Conservation (phyloP, 2,113 vertebrate species). For the Pituophis catenifer region DNA sequence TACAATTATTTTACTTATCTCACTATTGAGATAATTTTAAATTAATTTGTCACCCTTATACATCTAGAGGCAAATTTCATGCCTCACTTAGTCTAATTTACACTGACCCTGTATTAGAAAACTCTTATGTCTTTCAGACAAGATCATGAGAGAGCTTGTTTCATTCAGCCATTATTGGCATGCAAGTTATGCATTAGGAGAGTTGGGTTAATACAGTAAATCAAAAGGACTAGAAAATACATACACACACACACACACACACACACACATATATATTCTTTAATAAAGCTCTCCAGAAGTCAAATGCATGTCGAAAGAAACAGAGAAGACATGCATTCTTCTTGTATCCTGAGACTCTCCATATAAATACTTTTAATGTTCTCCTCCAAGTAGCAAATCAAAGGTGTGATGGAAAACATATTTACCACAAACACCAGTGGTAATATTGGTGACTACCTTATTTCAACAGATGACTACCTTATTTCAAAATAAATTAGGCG, state of each 20-base stretch:
- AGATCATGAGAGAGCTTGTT: background rate
- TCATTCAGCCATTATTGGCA: background rate
- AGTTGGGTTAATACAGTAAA: background rate
- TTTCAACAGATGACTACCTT: conserved; percentile 5
- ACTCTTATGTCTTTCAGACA: background rate
- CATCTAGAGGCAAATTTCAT: background rate
- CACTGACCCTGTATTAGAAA: background rate
- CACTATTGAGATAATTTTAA: background rate
- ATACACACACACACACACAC: too few relatives aligned
- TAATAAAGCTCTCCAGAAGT: too few relatives aligned
- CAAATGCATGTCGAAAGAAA: too few relatives aligned
- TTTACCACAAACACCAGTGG: background rate
- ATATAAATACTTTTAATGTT: background rate
- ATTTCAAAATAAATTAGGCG: conserved; percentile 7
- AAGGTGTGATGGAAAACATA: conserved; percentile 12
- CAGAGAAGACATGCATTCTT: too few relatives aligned
- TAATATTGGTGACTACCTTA: background rate
- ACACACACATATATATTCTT: too few relatives aligned
- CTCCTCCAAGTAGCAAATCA: background rate
- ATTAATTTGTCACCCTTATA: background rate
- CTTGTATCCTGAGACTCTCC: too few relatives aligned
- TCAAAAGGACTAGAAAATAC: background rate
- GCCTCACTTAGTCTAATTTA: background rate
- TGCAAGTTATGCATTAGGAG: background rate
- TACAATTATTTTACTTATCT: background rate